Evolutionary conservation across 2,113 vertebrate genomes (phyloP).

Genomic region (Oreochromis spilurus): DNA sequence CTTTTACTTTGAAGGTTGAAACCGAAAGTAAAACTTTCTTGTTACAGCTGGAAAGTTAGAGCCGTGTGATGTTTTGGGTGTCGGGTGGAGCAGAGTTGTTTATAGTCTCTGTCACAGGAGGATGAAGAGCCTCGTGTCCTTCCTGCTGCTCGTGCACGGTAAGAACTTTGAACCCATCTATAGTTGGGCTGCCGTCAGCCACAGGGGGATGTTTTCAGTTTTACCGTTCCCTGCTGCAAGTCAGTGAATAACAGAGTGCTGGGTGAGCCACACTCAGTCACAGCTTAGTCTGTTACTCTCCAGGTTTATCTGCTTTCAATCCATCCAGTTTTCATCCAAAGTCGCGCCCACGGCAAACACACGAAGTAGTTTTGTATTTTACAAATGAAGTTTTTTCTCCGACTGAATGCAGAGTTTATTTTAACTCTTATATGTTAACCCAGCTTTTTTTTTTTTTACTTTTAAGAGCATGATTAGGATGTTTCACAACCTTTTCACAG

Average conservation of each 20-base stretch:
- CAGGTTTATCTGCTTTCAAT: neutral
- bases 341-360: too few species aligned
- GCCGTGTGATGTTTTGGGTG: neutral
- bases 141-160: neutral
- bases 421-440: neutral
- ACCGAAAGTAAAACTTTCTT: neutral
- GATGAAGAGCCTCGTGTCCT: neutral
- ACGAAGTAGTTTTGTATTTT: neutral
- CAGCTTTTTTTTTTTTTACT: neutral
- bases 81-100: neutral
- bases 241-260: neutral
- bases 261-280: neutral
- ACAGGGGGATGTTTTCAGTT: neutral
- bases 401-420: neutral
- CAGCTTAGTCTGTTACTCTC: neutral
- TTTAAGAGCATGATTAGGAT: neutral
- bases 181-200: neutral
- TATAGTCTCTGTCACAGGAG: neutral
- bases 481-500: neutral
- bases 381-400: neutral
- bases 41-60: neutral
- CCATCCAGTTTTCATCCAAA: too few species aligned
- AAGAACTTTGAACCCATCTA: neutral
- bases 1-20: neutral
- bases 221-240: accelerated